Base-by-base conservation (phyloP, 2,888 invertebrate genomes). In the Torymus tubicola region DNA sequence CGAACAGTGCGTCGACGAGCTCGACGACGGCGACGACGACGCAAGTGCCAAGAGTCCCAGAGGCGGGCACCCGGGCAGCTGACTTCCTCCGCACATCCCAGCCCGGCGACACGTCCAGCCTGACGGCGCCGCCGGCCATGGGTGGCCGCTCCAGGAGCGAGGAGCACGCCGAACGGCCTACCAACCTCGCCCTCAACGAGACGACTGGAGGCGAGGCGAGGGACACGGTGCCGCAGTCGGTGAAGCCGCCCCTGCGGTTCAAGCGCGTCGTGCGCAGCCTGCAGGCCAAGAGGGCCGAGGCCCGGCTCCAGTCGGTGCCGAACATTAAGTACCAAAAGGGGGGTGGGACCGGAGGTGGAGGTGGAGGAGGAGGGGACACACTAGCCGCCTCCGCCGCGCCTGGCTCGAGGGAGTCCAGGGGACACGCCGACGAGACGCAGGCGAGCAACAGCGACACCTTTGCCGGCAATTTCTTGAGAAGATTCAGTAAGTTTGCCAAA, bases 401-500 rank as follows among this genome's bases (percentile, higher is more conserved):
- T 52, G 53, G 69, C 18, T 18, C 69, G n/a, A 74, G 31, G 64
- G 42, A 42, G 42, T 42, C 42, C 42, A 42, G 42, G 42, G 42
- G 42, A 42, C 70, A 61, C 24, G 21, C 16, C 11, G 75, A 70
- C 18, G 75, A 61, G 5, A 50, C 16, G 12, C 57, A 42, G 42
- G 18, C 24, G 14, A 64, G 58, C 63, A 70, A 12, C 81, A 71
- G 75, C 81, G 74, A 71, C 80, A 91, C 71, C 50, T 81, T 81
- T 64, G 94, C 95, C 86, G 95, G 95, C 90, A 94, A 93, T 93
- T 92, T 96, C 87, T 95, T 95, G 93, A 93, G 96, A 91, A 94
- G 96, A 93, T 96, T 96, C 94, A 96, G 96, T 96, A 96, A 96
- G 96, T 96, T 94, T 92, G 86, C 83, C 82, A 55, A 16, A 71